Base-by-base conservation (phyloP, 2,797 vertebrate species). In the Thripadectes ignobilis region DNA sequence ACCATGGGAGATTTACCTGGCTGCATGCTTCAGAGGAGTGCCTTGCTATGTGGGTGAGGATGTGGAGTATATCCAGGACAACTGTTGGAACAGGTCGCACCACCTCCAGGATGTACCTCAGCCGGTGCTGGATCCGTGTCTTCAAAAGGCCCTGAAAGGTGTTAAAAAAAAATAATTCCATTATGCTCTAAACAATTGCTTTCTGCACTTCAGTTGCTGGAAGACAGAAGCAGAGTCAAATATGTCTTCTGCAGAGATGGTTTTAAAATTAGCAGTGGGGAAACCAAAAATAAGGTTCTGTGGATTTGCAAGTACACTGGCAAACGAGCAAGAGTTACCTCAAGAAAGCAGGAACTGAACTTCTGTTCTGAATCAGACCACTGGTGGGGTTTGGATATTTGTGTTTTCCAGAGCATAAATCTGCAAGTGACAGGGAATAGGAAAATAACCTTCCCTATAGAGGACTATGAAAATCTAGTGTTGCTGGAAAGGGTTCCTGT, bases 31-130 rank as follows among this genome's bases (percentile, higher is more conserved):
- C 97, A 79, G 98, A 96, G 22, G 99, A 99, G 96, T 99, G 99
- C 68, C 99, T 98, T 38, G 98, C 97, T 38, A 99, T 97, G 30
- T 98, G 98, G 24, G 97, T 99, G 73, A 99, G 98, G 95, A 99
- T 97, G 68, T 98, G 98, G 91, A 99, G 96, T 79, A 99, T 95
- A 89, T 99, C 98, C 92, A 98, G 98, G 55, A 99, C 99, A 12
- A 98, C 98, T 6, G 93, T 71, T 9, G 99, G 98, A 24, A 98
- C 98, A 2, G 99, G 99, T 51, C 97, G 98, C 32, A 99, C 97
- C 72, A 99, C 98, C 94, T 99, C 99, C 2, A 99, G 97, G 58
- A 99, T 98, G 87, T 99, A 99, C 48, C 99, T 98, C 18, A 99
- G 97, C 59, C 99, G 98, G 88, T 98, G 98, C 84, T 99, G 98